phyloP scores from a whole-genome alignment of 1,140 invertebrate genomes.

The Macrotrachela quadricornifera region DNA sequence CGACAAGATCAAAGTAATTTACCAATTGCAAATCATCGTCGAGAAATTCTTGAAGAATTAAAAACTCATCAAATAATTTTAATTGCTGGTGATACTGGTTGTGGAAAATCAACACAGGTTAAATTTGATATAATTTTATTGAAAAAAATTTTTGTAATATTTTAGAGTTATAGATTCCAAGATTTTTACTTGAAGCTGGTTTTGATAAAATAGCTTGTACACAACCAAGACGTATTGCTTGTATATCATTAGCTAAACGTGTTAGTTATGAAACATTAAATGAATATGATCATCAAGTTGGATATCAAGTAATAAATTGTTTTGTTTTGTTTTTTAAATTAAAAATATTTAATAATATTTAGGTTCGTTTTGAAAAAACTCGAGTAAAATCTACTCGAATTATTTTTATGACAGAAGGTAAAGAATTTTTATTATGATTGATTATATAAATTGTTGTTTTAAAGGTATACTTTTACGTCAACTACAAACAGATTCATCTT shows the following conservation, averaged over 20 bases:
- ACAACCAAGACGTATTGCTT: conserved; percentile 80
- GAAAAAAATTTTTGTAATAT: neutral
- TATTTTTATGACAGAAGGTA: conserved; percentile 80
- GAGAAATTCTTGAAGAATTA: conserved; percentile 48
- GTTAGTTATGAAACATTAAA: conserved; percentile 77
- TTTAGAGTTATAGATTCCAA: conserved; percentile 19
- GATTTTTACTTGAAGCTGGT: conserved; percentile 42
- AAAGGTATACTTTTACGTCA: conserved; percentile 70
- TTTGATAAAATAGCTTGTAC: conserved; percentile 78
- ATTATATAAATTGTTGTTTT: too few species aligned
- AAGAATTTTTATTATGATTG: too few species aligned
- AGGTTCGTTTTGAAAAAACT: conserved; percentile 81
- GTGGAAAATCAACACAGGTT: conserved; percentile 86
- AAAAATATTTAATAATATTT: too few species aligned
- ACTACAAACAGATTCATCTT: conserved; percentile 24
- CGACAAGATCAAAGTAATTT: conserved; percentile 52
- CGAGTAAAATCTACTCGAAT: conserved; percentile 68
- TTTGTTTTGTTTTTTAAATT: neutral
- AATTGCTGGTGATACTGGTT: conserved; percentile 69
- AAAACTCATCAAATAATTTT: conserved; percentile 49
- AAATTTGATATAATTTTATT: conserved; percentile 10
- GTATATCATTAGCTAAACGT: conserved; percentile 69
- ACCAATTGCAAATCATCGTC: conserved; percentile 56
- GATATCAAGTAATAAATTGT: conserved; percentile 47
- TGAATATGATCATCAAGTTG: conserved; percentile 61